These are phyloP conservation scores for Ispidina lecontei DNA, from an alignment of 2,797 vertebrate genomes.

Conservation along the genomic window DNA sequence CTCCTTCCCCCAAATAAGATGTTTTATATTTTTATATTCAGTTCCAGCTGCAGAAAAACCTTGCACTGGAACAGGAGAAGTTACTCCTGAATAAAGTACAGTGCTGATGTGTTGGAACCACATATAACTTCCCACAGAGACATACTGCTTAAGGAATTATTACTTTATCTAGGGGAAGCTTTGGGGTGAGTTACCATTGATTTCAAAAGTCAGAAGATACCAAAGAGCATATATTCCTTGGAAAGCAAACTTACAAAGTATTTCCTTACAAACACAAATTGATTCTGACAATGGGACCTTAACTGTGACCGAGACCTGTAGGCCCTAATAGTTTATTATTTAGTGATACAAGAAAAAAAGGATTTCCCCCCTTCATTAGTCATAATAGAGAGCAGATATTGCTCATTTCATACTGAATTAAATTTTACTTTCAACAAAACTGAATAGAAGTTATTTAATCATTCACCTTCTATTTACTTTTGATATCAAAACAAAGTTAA, in stretches of 20 bases:
- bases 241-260: background rate
- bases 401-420: constrained; percentile 7
- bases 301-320: background rate
- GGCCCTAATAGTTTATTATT: background rate
- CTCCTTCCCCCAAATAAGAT: background rate
- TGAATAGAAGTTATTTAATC: constrained; percentile 71
- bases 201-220: background rate
- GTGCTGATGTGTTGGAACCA: background rate
- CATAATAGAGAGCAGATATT: background rate
- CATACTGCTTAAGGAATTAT: background rate
- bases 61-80: background rate
- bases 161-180: background rate
- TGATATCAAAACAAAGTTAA: constrained; percentile 57
- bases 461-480: constrained; percentile 76
- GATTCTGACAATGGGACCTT: background rate
- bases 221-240: background rate
- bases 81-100: background rate
- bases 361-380: background rate
- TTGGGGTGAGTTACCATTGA: background rate
- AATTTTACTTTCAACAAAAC: constrained; percentile 53
- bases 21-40: background rate
- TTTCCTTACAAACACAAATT: background rate
- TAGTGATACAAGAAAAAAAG: background rate
- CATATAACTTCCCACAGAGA: background rate
- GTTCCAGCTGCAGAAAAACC: background rate